Evolutionary conservation across 1,140 invertebrate genomes (phyloP), one percentile per base, ranked within the genome.

Genomic region (Hyles vespertilio): DNA sequence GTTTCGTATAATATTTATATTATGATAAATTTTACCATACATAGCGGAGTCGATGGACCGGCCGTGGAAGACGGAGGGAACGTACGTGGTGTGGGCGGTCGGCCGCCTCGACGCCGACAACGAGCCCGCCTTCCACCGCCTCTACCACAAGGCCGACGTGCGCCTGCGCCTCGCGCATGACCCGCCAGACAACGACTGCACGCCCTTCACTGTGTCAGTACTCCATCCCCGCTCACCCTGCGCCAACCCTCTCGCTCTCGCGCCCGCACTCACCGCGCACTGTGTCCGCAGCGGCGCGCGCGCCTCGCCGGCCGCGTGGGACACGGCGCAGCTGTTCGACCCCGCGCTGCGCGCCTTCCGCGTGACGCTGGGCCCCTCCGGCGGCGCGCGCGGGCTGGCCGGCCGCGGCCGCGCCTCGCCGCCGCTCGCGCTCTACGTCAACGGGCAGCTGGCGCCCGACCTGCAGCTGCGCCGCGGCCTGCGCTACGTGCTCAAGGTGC

Each of bases 381-480:
- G 72, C 3, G 80, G 79, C 50, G 52, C 57, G 69, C 77, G 79
- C 2, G 79, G 79, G 5, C 54, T 72, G 60, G 56, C 63, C 33
- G 69, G 63, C 5, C 67, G 81, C 32, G 60, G 55, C 32, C 90
- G 90, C 36, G 90, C 93, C 3, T 91, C 91, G 5, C 91, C 90
- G 46, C 90, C 92, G 36, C 76, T 93, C 11, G 90, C 92, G 2
- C 96, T 95, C 95, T 97, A 97, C 82, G 94, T 97, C 46, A 98
- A 98, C 84, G 97, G 97, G 0, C 92, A 93, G 71, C 83, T 99
- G 58, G 92, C 93, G 32, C 96, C 97, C 0, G 96, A 98, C 77
- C 82, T 98, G 40, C 97, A 95, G 91, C 87, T 99, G 50, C 93
- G 96, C 66, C 88, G 97, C 53, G 96, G 96, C 8, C 89, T 96